phyloP scores from a whole-genome alignment of 2,797 vertebrate genomes.

The Bradypodion pumilum region DNA sequence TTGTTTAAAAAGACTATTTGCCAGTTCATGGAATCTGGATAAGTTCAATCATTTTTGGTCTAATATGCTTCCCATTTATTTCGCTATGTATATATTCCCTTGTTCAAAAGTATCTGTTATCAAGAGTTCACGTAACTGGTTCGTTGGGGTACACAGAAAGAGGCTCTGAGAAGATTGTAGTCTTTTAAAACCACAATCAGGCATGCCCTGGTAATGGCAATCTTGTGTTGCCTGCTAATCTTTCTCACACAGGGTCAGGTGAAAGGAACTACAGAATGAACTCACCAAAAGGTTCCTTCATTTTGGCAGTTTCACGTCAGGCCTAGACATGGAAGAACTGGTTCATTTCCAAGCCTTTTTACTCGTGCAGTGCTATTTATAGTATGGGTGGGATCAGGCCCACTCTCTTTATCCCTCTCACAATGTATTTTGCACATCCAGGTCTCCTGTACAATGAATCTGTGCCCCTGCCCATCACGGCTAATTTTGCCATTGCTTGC shows the following conservation, averaged over 20 bases:
- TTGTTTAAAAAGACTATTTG: not conserved
- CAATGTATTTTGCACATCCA: not conserved
- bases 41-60: not conserved
- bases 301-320: too few relatives aligned
- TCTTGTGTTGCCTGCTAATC: too few relatives aligned
- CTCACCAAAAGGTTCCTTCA: too few relatives aligned
- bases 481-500: not conserved
- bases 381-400: not conserved
- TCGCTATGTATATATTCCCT: not conserved
- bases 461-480: not conserved
- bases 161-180: too few relatives aligned
- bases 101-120: not conserved
- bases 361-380: too few relatives aligned
- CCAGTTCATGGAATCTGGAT: not conserved
- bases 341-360: too few relatives aligned
- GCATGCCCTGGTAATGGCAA: too few relatives aligned
- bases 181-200: too few relatives aligned
- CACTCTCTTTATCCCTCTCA: not conserved
- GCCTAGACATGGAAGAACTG: too few relatives aligned
- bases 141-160: too few relatives aligned
- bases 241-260: too few relatives aligned
- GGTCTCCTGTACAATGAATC: not conserved
- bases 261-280: too few relatives aligned
- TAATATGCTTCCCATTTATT: not conserved
- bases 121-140: not conserved